phyloP scores from a whole-genome alignment of 2,797 vertebrate genomes.

The Esox lucius region DNA sequence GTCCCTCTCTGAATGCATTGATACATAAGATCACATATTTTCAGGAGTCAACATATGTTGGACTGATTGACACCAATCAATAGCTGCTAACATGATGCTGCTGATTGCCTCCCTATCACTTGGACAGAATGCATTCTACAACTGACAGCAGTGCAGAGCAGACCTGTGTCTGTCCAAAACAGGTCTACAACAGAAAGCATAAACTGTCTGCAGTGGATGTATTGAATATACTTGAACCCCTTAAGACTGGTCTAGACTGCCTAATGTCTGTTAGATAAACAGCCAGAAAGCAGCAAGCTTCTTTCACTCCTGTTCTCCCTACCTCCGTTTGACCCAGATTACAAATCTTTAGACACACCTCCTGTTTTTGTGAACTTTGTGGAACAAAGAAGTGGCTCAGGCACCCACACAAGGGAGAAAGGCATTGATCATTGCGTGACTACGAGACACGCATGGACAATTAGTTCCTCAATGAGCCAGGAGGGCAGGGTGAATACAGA shows the following conservation, averaged over 20 bases:
- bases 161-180: constrained; percentile 15
- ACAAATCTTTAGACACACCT: constrained; percentile 77
- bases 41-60: constrained; percentile 4
- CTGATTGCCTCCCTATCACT: constrained; percentile 47
- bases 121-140: constrained; percentile 45
- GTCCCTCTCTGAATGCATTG: constrained; percentile 48
- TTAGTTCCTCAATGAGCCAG: constrained; percentile 72
- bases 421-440: constrained; percentile 70
- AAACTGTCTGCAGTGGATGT: constrained; percentile 14
- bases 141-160: constrained; percentile 46
- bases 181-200: constrained; percentile 3
- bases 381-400: constrained; percentile 71
- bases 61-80: constrained; percentile 44
- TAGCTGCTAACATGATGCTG: too few relatives aligned
- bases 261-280: constrained; percentile 13
- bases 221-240: constrained; percentile 33
- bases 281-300: constrained; percentile 37
- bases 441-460: constrained; percentile 73
- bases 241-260: constrained; percentile 56
- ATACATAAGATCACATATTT: constrained; percentile 40
- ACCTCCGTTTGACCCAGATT: constrained; percentile 63
- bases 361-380: constrained; percentile 72
- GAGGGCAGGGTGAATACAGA: constrained; percentile 58
- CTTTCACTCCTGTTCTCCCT: constrained; percentile 52
- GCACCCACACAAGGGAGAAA: constrained; percentile 63